A percentile compares a stretch with the other conserved stretches of the same genome.
Evolutionary conservation across 2,113 vertebrate genomes (phyloP).

Genomic region (Mus pahari): DNA sequence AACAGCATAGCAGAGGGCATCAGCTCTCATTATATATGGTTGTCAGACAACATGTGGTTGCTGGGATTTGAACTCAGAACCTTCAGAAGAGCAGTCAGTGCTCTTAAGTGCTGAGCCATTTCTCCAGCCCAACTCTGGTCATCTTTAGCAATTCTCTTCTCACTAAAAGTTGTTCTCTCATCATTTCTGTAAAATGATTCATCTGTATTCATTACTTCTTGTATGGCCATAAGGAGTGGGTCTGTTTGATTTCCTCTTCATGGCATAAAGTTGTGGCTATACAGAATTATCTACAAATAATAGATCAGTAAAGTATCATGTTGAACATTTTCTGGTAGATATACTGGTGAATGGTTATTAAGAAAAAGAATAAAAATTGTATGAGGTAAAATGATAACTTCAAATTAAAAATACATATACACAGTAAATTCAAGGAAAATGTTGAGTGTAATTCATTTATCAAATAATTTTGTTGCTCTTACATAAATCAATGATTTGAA

Average conservation of each 20-base stretch:
- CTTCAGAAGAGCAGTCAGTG: too few relatives aligned
- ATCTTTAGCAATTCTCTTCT: not conserved
- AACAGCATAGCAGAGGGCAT: too few relatives aligned
- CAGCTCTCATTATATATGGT: too few relatives aligned
- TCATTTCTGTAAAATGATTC: not conserved
- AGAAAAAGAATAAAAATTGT: not conserved
- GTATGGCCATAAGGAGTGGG: not conserved
- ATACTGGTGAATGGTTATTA: not conserved
- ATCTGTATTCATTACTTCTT: not conserved
- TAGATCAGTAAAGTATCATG: not conserved
- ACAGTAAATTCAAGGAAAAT: not conserved
- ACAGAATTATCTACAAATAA: not conserved
- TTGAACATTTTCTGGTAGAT: not conserved
- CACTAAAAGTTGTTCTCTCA: not conserved
- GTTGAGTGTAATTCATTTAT: not conserved
- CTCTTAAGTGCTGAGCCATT: too few relatives aligned
- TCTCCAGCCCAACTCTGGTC: not conserved
- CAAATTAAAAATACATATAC: not conserved
- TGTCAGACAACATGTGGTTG: too few relatives aligned
- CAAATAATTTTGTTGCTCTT: not conserved
- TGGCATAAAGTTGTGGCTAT: not conserved
- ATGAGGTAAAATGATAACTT: not conserved
- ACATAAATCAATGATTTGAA: not conserved
- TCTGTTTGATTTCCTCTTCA: not conserved
- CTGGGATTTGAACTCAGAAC: too few relatives aligned